Evolutionary conservation across 2,888 invertebrate genomes (phyloP).

Genomic region (Acronicta leporina): DNA sequence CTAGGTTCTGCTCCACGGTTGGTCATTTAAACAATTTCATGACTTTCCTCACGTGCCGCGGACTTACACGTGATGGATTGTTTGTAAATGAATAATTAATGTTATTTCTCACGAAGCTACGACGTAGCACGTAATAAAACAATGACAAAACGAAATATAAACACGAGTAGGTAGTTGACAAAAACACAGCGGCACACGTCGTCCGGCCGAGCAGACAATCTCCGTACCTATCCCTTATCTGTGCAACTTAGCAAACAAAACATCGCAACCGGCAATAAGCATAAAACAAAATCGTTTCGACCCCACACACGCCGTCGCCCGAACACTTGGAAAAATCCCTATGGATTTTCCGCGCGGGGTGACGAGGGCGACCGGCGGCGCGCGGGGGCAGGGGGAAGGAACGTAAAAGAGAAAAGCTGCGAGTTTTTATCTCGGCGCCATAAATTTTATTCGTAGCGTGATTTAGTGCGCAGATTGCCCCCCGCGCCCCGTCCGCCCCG

Average conservation of each 20-base stretch:
- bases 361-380: constrained; percentile 61
- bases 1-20: constrained; percentile 47
- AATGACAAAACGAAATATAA: constrained; percentile 53
- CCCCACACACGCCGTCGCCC: constrained; percentile 87
- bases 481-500: constrained; percentile 77
- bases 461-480: constrained; percentile 90
- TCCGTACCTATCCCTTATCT: constrained; percentile 83
- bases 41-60: constrained; percentile 61
- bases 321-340: constrained; percentile 89
- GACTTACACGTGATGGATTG: constrained; percentile 55
- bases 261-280: constrained; percentile 87
- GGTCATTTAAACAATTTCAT: constrained; percentile 58
- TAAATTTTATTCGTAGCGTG: constrained; percentile 90
- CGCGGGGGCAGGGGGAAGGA: constrained; percentile 78
- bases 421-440: constrained; percentile 90
- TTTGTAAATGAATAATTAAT: constrained; percentile 60
- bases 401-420: constrained; percentile 90
- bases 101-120: constrained; percentile 47
- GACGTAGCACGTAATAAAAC: constrained; percentile 54
- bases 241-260: constrained; percentile 87
- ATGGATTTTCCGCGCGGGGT: constrained; percentile 86
- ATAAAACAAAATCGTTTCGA: constrained; percentile 89
- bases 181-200: constrained; percentile 58
- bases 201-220: constrained; percentile 79
- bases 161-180: constrained; percentile 54